phyloP scores from a whole-genome alignment of 2,797 vertebrate genomes.

The Tachyglossus aculeatus region DNA sequence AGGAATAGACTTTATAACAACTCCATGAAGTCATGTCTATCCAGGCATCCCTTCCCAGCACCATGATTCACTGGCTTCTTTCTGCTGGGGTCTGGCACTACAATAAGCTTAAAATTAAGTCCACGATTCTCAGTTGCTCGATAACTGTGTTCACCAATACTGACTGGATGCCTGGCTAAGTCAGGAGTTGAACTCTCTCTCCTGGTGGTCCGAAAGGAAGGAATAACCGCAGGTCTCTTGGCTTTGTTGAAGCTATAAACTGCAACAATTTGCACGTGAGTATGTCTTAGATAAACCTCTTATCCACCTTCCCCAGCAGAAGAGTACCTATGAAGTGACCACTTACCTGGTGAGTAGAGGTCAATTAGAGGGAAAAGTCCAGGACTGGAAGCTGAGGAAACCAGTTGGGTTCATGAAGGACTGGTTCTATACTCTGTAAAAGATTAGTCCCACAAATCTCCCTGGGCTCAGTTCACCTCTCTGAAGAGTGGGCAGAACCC shows the following conservation, averaged over 20 bases:
- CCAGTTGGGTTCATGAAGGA: no score
- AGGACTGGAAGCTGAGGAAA: no score
- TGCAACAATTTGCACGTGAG: slow-evolving; percentile 32
- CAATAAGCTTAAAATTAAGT: slow-evolving; percentile 68
- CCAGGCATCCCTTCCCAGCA: slow-evolving; percentile 49
- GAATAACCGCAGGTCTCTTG: slow-evolving; percentile 38
- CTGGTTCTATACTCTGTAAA: no score
- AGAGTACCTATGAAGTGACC: no score
- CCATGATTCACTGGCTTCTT: slow-evolving; percentile 77
- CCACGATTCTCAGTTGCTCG: slow-evolving; percentile 28
- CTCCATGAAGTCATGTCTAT: slow-evolving; percentile 75
- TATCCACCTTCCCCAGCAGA: slow-evolving; percentile 60
- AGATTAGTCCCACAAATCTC: background rate
- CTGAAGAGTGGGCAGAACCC: background rate
- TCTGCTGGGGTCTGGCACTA: slow-evolving; percentile 45
- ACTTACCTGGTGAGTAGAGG: no score
- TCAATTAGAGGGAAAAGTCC: no score
- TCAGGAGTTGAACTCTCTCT: background rate
- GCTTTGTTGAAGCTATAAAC: slow-evolving; percentile 46
- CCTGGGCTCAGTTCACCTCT: background rate
- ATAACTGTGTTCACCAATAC: slow-evolving; percentile 57
- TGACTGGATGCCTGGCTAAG: slow-evolving; percentile 4
- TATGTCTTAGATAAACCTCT: slow-evolving; percentile 45
- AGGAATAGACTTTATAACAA: slow-evolving; percentile 62
- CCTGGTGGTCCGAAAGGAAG: slow-evolving; percentile 30